Evolutionary conservation across 2,113 vertebrate genomes (phyloP), one percentile per base, ranked within the genome.

Genomic region (Pimephales promelas): DNA sequence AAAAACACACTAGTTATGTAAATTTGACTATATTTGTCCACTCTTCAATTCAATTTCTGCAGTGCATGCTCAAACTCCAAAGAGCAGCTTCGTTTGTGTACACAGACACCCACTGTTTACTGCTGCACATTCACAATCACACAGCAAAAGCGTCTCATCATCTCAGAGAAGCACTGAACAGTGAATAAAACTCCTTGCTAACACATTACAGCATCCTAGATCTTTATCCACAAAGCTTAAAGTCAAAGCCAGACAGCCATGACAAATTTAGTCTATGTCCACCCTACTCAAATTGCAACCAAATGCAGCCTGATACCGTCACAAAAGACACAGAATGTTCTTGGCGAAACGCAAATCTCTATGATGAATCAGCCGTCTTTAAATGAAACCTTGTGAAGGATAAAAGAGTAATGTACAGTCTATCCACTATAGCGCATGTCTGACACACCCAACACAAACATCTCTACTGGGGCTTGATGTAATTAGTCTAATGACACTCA

Each of bases 361-460:
- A 34, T 61, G 43, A 76, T 47, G 78, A 66, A 80, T 68, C 73
- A 62, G 54, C 28, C 36, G 2, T 20, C 45, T 59, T 28, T 52
- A 71, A 79, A 13, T 66, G 71, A 49, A 72, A 18, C 43, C 10
- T 49, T 31, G 43, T 68, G 73, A 31, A 77, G 49, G 34, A 10
- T 78, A 64, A 57, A 74, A 31, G 36, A 78, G 79, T 18, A 49
- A 80, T 6, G 24, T 79, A 79, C 18, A 34, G 40, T 64, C 14
- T 54, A 31, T 34, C 47, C 10, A 0, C n/a, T 49, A 73, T 68
- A 26, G 79, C 54, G 70, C 45, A 87, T 49, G 49, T 57, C 79
- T 26, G 83, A 52, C 86, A 85, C 79, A 31, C 79, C 74, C 74
- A 85, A 57, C 70, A 68, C 4, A 82, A 79, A 72, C 82, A 64